Base-by-base conservation (phyloP, 2,888 invertebrate genomes). In the Xestia rhomboidea region DNA sequence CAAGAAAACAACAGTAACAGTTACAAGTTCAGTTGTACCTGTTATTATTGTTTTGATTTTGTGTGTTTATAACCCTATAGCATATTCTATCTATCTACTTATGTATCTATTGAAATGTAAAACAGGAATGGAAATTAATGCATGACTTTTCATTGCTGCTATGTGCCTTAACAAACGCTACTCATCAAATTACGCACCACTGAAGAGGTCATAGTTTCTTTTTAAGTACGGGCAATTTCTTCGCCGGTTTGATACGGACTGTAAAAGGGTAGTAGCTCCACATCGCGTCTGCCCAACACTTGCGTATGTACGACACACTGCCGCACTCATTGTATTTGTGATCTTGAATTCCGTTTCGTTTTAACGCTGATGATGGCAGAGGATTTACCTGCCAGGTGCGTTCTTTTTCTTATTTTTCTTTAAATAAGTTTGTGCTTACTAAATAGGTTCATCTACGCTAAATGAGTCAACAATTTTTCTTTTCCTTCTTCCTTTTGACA, bases 331-430 rank as follows among this genome's bases (percentile, higher is more conserved):
- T 83, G 85, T 92, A 94, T 82, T 93, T 91, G 88, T 95, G 95
- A 89, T 96, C 96, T 93, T 96, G 96, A 75, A 96, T 82, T 86
- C 96, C 96, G 78, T 96, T 95, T 79, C 96, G 90, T 87, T 93
- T 96, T 85, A 96, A 85, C 60, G 95, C 95, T 86, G 95, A 94
- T 68, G 95, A 93, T 77, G 96, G 96, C 83, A 96, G 89, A 66
- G 90, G 91, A 77, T 90, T 90, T 70, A 95, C 95, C 96, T 96
- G 96, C 77, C 89, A 90, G 89, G 88, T 82, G 79, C 83, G 85
- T 84, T 81, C 72, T 81, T 77, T 77, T 73, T 81, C 81, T 74
- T 76, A 74, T 71, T 78, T 88, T 68, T 79, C 41, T 68, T 67
- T 73, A 49, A 62, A 63, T 7, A 49, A 60, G 24, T 13, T 64